These are phyloP conservation scores for Parauchenoglanis ngamensis DNA, from an alignment of 2,797 vertebrate species.

Conservation along the genomic window DNA sequence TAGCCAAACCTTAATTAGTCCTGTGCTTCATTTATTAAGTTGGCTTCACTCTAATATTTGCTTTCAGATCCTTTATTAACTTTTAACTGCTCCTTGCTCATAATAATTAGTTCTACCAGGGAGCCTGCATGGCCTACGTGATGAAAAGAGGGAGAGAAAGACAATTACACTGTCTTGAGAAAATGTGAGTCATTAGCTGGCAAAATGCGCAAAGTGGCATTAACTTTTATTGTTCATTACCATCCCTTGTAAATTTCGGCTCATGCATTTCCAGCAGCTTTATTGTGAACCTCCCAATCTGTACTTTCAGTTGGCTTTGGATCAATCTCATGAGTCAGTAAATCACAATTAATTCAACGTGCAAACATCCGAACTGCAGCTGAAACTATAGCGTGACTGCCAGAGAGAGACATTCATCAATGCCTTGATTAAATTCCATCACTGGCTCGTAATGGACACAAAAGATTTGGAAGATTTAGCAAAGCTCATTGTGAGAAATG, in stretches of 20 bases:
- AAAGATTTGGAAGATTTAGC: slow-evolving; percentile 36
- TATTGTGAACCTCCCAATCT: slow-evolving; percentile 3
- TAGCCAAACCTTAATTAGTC: slow-evolving; percentile 25
- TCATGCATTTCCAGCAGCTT: slow-evolving; percentile 6
- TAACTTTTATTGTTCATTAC: slow-evolving; percentile 41
- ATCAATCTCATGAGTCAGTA: slow-evolving; percentile 3
- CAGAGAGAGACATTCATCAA: slow-evolving; percentile 26
- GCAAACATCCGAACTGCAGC: slow-evolving; percentile 17
- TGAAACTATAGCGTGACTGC: slow-evolving; percentile 15
- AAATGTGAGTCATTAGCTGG: slow-evolving; percentile 31
- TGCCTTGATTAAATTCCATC: slow-evolving; percentile 34
- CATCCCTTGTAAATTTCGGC: slow-evolving; percentile 6
- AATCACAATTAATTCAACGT: slow-evolving; percentile 23
- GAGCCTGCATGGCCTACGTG: neutral
- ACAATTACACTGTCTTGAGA: slow-evolving; percentile 7
- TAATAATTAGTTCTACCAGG: slow-evolving; percentile 24
- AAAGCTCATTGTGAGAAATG: slow-evolving; percentile 14
- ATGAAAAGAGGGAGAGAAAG: slow-evolving; percentile 10
- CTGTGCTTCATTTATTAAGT: slow-evolving; percentile 28
- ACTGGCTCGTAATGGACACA: slow-evolving; percentile 22
- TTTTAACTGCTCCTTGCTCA: neutral
- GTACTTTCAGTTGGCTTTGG: slow-evolving; percentile 5
- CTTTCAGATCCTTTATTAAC: slow-evolving; percentile 31
- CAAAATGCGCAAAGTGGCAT: slow-evolving; percentile 12
- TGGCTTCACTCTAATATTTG: slow-evolving; percentile 7